Evolutionary conservation across 92 coral and sea anemone genomes (phyloP).

Genomic region (Siderastrea siderea): DNA sequence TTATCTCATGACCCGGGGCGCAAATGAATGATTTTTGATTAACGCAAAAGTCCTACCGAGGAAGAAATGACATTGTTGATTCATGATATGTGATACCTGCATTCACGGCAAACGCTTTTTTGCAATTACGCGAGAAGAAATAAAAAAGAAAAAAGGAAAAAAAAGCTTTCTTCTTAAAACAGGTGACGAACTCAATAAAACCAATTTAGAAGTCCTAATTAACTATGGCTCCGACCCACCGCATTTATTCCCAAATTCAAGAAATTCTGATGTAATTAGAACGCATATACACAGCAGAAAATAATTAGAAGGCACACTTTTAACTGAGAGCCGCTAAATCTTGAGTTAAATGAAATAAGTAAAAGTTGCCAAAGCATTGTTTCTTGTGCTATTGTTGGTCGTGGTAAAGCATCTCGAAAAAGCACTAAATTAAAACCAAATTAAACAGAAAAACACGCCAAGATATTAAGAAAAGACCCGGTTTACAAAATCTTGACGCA

Average conservation of each 20-base stretch:
- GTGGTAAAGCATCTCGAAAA: slow-evolving; percentile 9
- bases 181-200: slow-evolving; percentile 85
- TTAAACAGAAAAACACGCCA: slow-evolving; percentile 33
- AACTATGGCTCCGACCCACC: slow-evolving; percentile 70
- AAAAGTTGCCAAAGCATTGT: slow-evolving; percentile 53
- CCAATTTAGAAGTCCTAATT: slow-evolving; percentile 86
- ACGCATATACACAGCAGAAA: slow-evolving; percentile 52
- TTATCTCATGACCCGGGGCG: slow-evolving; percentile 58
- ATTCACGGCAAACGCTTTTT: slow-evolving; percentile 49
- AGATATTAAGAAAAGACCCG: slow-evolving; percentile 19
- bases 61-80: slow-evolving; percentile 60
- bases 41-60: slow-evolving; percentile 40
- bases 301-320: slow-evolving; percentile 54
- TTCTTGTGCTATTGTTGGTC: slow-evolving; percentile 27
- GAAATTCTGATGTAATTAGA: slow-evolving; percentile 79
- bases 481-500: slow-evolving; percentile 38
- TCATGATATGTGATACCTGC: slow-evolving; percentile 75
- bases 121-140: slow-evolving; percentile 61
- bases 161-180: slow-evolving; percentile 67
- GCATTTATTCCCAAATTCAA: slow-evolving; percentile 69
- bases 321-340: slow-evolving; percentile 41
- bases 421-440: slow-evolving; percentile 33
- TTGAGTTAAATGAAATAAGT: slow-evolving; percentile 45
- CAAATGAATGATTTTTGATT: slow-evolving; percentile 70
- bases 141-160: slow-evolving; percentile 31